phyloP scores from a whole-genome alignment of 2,888 invertebrate genomes.

The Lampropteryx suffumata region DNA sequence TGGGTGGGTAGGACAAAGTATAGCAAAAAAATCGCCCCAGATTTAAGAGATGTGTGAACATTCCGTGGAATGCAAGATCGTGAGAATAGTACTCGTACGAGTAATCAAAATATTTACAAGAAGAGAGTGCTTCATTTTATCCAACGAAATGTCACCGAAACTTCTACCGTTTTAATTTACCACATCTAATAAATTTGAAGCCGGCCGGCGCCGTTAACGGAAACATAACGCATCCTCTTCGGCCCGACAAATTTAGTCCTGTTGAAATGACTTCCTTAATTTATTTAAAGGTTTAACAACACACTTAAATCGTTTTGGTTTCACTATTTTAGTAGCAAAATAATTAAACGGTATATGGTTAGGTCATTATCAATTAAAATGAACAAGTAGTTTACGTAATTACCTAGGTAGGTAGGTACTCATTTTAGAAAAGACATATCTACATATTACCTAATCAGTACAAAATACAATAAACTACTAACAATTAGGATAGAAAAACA shows the following conservation, averaged over 20 bases:
- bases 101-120: slow-evolving; percentile 1
- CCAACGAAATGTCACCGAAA: not conserved
- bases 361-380: not conserved
- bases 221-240: slow-evolving; percentile 62
- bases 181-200: slow-evolving; percentile 35
- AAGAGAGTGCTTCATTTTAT: not conserved
- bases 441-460: no score
- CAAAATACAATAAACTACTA: no score
- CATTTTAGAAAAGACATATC: no score
- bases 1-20: slow-evolving; percentile 55
- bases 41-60: slow-evolving; percentile 41
- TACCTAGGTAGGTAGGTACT: no score
- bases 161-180: slow-evolving; percentile 33
- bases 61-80: slow-evolving; percentile 18
- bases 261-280: slow-evolving; percentile 61
- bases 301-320: slow-evolving; percentile 28
- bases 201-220: slow-evolving; percentile 51
- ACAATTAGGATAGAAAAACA: no score
- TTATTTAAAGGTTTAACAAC: slow-evolving; percentile 35
- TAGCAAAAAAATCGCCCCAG: slow-evolving; percentile 51
- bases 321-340: slow-evolving; percentile 23
- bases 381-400: no score
- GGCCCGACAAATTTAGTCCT: slow-evolving; percentile 59
- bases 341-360: slow-evolving; percentile 1
- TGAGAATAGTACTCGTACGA: slow-evolving; percentile 20